phyloP scores from a whole-genome alignment of 2,888 invertebrate genomes.

The Idaea straminata region DNA sequence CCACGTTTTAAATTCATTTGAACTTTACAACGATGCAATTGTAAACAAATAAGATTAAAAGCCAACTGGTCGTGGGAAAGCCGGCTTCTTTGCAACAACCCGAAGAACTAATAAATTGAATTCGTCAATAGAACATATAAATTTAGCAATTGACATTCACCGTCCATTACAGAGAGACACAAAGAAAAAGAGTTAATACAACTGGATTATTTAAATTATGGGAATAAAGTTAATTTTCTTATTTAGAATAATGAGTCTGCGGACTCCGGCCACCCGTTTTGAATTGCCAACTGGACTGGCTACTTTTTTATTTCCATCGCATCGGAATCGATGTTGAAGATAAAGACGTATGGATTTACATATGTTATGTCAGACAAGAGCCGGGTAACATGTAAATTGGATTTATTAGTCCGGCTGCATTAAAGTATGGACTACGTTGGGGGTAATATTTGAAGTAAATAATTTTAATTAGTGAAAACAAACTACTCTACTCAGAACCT shows the following conservation, averaged over 20 bases:
- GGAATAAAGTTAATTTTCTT: slow-evolving; percentile 77
- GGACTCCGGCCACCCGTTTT: slow-evolving; percentile 75
- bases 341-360: slow-evolving; percentile 79
- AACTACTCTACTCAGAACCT: not conserved
- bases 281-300: slow-evolving; percentile 65
- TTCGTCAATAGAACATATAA: slow-evolving; percentile 66
- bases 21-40: slow-evolving; percentile 4
- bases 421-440: slow-evolving; percentile 65
- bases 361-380: slow-evolving; percentile 76
- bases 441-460: slow-evolving; percentile 39
- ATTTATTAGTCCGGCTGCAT: slow-evolving; percentile 73
- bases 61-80: slow-evolving; percentile 52
- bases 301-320: slow-evolving; percentile 57
- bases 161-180: slow-evolving; percentile 50
- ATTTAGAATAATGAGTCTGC: slow-evolving; percentile 73
- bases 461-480: slow-evolving; percentile 18
- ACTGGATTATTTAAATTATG: slow-evolving; percentile 72
- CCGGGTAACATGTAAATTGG: slow-evolving; percentile 75
- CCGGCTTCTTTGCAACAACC: slow-evolving; percentile 37
- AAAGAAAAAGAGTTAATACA: slow-evolving; percentile 25
- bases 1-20: not conserved
- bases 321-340: slow-evolving; percentile 74
- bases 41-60: slow-evolving; percentile 4
- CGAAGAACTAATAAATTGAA: slow-evolving; percentile 61
- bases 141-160: slow-evolving; percentile 63